Base-by-base conservation (phyloP, 2,797 vertebrate species). In the Echeneis naucrates region DNA sequence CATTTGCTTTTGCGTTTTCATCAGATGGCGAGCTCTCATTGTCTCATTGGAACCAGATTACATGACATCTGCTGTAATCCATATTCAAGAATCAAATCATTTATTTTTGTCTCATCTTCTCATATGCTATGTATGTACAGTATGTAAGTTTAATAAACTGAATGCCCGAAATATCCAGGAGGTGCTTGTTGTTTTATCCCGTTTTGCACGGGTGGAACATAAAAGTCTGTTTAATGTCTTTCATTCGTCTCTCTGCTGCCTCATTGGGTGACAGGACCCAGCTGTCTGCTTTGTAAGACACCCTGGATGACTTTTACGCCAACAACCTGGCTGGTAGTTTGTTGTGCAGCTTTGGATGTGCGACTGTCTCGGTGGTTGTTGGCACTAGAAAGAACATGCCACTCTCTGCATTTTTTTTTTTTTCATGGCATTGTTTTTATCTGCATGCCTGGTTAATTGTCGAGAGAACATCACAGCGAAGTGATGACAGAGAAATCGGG, bases 351-450 rank as follows among this genome's bases (percentile, higher is more conserved):
- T 24, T 50, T 78, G 55, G 26, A 61, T 57, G 47, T 44, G 65
- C 23, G 65, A 65, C 68, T 62, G 5, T 24, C 44, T 55, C 19
- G 21, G 51, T 62, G 11, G 37, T 35, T 53, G 45, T 27, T 42
- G 57, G 5, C 48, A 71, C 32, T 52, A 37, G 80, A 86, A 73
- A 70, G 77, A 68, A 75, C 52, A 76, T 80, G 76, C 57, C 72
- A 83, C 89, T 74, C 84, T 89, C 85, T 77, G 72, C 88, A n/a
- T n/a, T n/a, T n/a, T n/a, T n/a, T n/a, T n/a, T 84, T 89, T 84
- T 67, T 68, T 68, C 32, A 30, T 75, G 79, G 77, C 35, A 60
- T 32, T 79, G 75, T 85, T 82, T 86, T 56, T 30, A 35, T 5
- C 33, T 44, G 24, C 5, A 3, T 63, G 81, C 26, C 61, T 60